phyloP scores from a whole-genome alignment of 2,888 invertebrate genomes.

The Thymelicus lineola region DNA sequence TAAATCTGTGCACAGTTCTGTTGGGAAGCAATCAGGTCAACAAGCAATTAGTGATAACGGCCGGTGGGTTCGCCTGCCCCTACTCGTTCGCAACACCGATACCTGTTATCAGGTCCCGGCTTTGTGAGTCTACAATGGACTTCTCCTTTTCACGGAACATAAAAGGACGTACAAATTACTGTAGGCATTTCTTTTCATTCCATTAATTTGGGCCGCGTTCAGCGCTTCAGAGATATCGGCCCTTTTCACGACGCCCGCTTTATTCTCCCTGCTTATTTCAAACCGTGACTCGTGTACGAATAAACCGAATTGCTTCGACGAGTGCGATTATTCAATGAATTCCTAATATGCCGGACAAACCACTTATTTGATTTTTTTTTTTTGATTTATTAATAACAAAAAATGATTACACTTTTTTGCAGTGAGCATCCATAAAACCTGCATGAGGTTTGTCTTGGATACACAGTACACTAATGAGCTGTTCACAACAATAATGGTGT shows the following conservation, averaged over 20 bases:
- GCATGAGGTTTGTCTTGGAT: too few species aligned
- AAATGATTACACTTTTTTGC: too few species aligned
- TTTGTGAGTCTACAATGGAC: constrained; percentile 35
- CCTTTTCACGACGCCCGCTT: constrained; percentile 25
- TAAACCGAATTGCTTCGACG: background rate
- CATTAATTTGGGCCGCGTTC: constrained; percentile 35
- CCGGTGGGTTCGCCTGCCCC: background rate
- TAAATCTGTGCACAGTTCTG: too few species aligned
- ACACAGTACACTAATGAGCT: too few species aligned
- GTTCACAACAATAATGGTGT: too few species aligned
- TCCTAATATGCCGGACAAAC: background rate
- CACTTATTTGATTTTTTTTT: background rate
- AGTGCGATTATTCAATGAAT: constrained; percentile 6
- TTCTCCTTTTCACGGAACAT: constrained; percentile 34
- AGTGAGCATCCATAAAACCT: too few species aligned
- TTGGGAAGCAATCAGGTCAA: background rate
- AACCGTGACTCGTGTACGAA: constrained; percentile 25
- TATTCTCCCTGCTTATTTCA: constrained; percentile 20
- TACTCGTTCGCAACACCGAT: background rate
- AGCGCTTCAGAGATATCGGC: constrained; percentile 34
- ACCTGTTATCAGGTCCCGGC: constrained; percentile 24
- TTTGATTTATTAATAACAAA: too few species aligned
- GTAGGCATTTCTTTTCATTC: constrained; percentile 37
- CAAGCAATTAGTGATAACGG: constrained; percentile 14
- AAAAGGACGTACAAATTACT: constrained; percentile 38